A percentile compares a stretch with the other conserved stretches of the same genome.
These are phyloP conservation scores for Magallana angulata DNA, from an alignment of 1,140 invertebrate genomes.

Conservation along the genomic window DNA sequence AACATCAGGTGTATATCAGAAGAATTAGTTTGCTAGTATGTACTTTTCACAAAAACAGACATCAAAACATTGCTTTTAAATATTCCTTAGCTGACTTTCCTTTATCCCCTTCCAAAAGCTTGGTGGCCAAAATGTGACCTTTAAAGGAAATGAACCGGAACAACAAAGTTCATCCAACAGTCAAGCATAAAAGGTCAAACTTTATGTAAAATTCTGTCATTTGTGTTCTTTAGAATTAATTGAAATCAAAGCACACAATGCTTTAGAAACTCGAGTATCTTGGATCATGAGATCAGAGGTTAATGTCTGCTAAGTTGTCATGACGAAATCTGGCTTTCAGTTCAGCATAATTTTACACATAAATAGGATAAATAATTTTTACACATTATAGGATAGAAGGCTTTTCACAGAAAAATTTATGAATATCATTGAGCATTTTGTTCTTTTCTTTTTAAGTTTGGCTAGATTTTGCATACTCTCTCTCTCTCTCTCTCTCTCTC, in stretches of 20 bases:
- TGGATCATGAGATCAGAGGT: background rate
- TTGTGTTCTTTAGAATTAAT: background rate
- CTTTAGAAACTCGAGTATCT: constrained; percentile 11
- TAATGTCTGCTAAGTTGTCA: constrained; percentile 13
- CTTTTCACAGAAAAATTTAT: too few relatives aligned
- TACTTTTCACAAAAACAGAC: too few relatives aligned
- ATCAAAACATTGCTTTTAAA: too few relatives aligned
- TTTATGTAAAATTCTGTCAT: constrained; percentile 33
- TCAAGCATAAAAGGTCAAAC: background rate
- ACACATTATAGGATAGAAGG: background rate
- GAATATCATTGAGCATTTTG: too few relatives aligned
- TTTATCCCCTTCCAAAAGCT: background rate
- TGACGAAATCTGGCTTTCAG: background rate
- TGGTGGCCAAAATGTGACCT: background rate
- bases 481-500: too few relatives aligned
- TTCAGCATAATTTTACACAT: too few relatives aligned
- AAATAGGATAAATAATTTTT: background rate
- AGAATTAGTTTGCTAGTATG: too few relatives aligned
- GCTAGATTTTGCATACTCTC: too few relatives aligned
- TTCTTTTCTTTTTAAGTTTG: too few relatives aligned
- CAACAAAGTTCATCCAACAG: constrained; percentile 3
- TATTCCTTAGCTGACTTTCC: background rate
- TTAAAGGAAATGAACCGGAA: background rate
- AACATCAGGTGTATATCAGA: too few relatives aligned
- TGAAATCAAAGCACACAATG: background rate